Percentiles rank a stretch among this genome's conserved stretches.
phyloP scores from a whole-genome alignment of 2,797 vertebrate genomes.

The Gouania willdenowi region DNA sequence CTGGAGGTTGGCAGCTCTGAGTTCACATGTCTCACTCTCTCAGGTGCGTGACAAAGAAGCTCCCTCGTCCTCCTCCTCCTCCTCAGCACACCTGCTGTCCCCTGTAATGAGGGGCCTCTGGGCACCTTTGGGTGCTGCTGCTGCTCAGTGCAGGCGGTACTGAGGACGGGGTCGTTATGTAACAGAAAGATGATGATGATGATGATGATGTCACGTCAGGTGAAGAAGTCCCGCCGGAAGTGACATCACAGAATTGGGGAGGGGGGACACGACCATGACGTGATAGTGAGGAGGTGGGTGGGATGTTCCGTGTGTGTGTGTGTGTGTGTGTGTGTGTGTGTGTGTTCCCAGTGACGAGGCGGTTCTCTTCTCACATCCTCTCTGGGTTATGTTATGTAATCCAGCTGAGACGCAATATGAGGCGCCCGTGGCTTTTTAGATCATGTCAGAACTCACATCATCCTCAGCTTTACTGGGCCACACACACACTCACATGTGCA shows the following conservation, averaged over 20 bases:
- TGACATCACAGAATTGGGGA: slow-evolving; percentile 47
- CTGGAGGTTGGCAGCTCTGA: no score
- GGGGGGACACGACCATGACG: slow-evolving; percentile 45
- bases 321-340: neutral
- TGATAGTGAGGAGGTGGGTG: slow-evolving; percentile 17
- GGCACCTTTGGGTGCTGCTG: slow-evolving; percentile 35
- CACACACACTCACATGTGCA: slow-evolving; percentile 46
- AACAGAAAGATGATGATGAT: no score
- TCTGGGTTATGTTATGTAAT: slow-evolving; percentile 74
- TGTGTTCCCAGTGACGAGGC: slow-evolving; percentile 45
- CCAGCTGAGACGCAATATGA: slow-evolving; percentile 68
- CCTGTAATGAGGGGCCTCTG: slow-evolving; percentile 43
- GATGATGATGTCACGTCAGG: slow-evolving; percentile 50
- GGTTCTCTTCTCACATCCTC: slow-evolving; percentile 66
- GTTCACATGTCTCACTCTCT: no score
- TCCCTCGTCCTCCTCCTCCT: slow-evolving; percentile 3
- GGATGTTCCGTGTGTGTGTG: no score
- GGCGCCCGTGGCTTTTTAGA: slow-evolving; percentile 76
- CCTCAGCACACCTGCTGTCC: slow-evolving; percentile 44
- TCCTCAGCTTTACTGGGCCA: slow-evolving; percentile 60
- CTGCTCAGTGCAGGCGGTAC: slow-evolving; percentile 5
- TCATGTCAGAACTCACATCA: slow-evolving; percentile 72
- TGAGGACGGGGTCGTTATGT: slow-evolving; percentile 28
- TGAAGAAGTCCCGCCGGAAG: slow-evolving; percentile 44
- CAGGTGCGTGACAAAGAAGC: no score